Percentiles rank a stretch among this genome's conserved stretches.
Conservation (phyloP, 2,888 invertebrate species). For the Archips xylosteana region DNA sequence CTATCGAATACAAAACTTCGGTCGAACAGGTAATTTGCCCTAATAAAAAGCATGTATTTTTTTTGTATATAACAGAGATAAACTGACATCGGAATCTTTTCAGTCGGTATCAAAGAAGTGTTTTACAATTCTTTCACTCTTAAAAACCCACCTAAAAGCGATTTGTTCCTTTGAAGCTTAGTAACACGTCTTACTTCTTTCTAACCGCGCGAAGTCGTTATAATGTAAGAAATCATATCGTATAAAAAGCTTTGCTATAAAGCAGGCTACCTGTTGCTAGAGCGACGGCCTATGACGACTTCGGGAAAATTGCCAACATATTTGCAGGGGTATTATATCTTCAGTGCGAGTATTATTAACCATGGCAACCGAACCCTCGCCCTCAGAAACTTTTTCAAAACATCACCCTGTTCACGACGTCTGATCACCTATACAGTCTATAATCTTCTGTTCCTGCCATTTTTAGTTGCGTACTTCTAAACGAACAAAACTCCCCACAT, state of each 20-base stretch:
- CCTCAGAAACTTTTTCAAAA: conserved; percentile 74
- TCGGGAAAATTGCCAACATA: conserved; percentile 60
- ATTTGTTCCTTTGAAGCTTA: conserved; percentile 57
- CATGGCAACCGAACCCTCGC: conserved; percentile 78
- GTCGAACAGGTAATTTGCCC: too few species aligned
- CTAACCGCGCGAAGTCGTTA: conserved; percentile 53
- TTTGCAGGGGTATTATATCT: conserved; percentile 61
- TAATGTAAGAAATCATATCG: conserved; percentile 58
- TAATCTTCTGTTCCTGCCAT: conserved; percentile 74
- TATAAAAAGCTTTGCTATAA: conserved; percentile 63
- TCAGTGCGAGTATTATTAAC: conserved; percentile 73
- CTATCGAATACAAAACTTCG: too few species aligned
- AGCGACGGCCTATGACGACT: conserved; percentile 57
- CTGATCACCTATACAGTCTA: conserved; percentile 81
- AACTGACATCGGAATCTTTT: background rate
- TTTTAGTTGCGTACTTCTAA: conserved; percentile 57
- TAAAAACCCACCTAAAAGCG: conserved; percentile 52
- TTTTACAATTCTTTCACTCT: background rate
- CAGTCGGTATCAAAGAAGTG: background rate
- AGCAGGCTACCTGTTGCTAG: conserved; percentile 74
- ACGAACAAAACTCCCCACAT: conserved; percentile 70
- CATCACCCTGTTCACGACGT: conserved; percentile 72
- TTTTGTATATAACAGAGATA: background rate
- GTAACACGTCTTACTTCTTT: conserved; percentile 59
- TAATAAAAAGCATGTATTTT: background rate